Evolutionary conservation across 2,797 vertebrate species (phyloP).

Genomic region (Hypotaenidia philippensis): DNA sequence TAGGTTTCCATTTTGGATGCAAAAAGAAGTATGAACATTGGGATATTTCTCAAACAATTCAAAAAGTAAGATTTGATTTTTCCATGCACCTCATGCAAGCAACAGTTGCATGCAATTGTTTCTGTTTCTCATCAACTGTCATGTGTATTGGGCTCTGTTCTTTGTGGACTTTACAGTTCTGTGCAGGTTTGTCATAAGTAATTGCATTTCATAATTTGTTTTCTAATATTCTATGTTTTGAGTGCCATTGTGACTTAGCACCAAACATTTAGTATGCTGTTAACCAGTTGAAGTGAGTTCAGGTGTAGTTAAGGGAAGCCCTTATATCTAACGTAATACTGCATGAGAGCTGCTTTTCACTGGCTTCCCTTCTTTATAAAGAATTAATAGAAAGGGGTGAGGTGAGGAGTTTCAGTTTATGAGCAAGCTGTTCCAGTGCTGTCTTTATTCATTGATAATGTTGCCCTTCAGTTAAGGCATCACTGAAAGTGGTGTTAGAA

Average conservation of each 20-base stretch:
- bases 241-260: neutral
- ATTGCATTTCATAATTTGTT: neutral
- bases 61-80: constrained; percentile 90
- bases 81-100: neutral
- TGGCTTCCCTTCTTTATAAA: neutral
- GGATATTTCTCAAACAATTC: constrained; percentile 98
- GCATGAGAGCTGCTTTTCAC: neutral
- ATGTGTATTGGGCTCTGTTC: neutral
- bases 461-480: neutral
- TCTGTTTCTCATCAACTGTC: neutral
- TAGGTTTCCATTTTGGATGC: constrained; percentile 95
- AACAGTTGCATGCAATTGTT: neutral
- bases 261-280: neutral
- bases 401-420: neutral
- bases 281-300: neutral
- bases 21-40: constrained; percentile 97
- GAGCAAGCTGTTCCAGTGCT: neutral
- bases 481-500: neutral
- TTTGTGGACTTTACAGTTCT: neutral
- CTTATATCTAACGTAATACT: neutral
- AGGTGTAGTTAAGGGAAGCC: neutral
- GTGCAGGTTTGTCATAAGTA: neutral
- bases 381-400: neutral
- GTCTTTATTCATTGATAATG: neutral
- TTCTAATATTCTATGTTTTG: neutral